Base-by-base conservation (phyloP, 1,140 invertebrate species). In the Laupala kohalensis region DNA sequence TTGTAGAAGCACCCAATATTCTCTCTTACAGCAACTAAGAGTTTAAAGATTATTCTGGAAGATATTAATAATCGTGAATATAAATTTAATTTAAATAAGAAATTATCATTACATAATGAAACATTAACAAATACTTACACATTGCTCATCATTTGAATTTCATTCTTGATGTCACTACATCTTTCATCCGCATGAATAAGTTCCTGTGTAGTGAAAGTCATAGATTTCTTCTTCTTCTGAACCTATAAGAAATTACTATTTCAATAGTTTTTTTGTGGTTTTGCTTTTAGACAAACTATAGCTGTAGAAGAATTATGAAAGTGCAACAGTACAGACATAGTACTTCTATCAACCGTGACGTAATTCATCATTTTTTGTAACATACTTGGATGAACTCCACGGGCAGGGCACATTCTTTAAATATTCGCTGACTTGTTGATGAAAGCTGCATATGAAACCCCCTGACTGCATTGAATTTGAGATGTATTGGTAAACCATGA, bases 111-210 rank as follows among this genome's bases (percentile, higher is more conserved):
- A 28, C 4, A 5, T n/a, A 0, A 9, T 25, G 24, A 66, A 66
- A 27, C 26, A 27, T n/a, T n/a, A n/a, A n/a, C 65, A 69, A 69
- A 68, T 71, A 82, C 84, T 84, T 85, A 93, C 91, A 89, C 84
- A 78, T 92, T 91, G 76, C 89, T 92, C 84, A 93, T 88, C 71
- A 88, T 81, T 75, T 91, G 88, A 73, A 95, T 89, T 83, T 95
- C 91, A 74, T 88, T 85, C 27, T 91, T 80, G 2, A 88, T 86
- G 74, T 91, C 88, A 75, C 87, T 87, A 4, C 91, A 86, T 76
- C 92, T 85, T 64, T 86, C 83, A 75, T 90, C 86, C 19, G 90
- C 81, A 30, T 86, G 83, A 25, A 93, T 84, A 72, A 96, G 77
- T 75, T 89, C 86, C 76, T 88, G 85, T 0, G 92, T 95, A 23